Evolutionary conservation across 2,888 invertebrate genomes (phyloP), one percentile per base, ranked within the genome.

Genomic region (Capitulum mitella): DNA sequence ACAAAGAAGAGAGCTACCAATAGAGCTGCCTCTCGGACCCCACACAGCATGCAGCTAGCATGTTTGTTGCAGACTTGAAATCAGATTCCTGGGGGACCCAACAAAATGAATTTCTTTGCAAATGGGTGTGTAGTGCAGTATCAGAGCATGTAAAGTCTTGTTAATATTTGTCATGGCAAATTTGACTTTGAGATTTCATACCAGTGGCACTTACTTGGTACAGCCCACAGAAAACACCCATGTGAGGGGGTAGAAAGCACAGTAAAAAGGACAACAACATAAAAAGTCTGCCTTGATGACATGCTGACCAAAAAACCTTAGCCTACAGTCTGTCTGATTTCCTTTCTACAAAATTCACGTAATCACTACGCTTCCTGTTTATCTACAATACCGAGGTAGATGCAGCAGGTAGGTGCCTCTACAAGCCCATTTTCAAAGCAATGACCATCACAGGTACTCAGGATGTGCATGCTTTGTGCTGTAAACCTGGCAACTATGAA

Each of bases 161-260:
- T 34, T 48, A 46, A 77, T 37, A 51, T 77, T 77, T 79, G 77
- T 51, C 54, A 79, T 6, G 48, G 77, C 77, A 46, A 77, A 81
- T 51, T 81, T 54, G 76, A 81, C 79, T 80, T 77, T 77, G 61
- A 75, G 32, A 58, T 81, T 43, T 22, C 54, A 77, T 77, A 76
- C 81, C 16, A 78, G 46, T 79, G 79, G 48, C n/a, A 77, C 61
- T 32, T 79, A 10, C 77, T 77, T 46, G 48, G 76, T 48, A 79
- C 78, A 51, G 34, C 79, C 32, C 54, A 77, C 32, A 79, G 79
- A 26, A 80, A 80, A 46, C 54, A 43, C 76, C 76, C 79, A 37
- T 80, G 79, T 58, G 79, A 80, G 80, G 80, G n/a, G 37, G 80
- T 80, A 78, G 79, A 43, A 40, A 77, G 80, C n/a, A 80, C 37